A percentile compares a stretch with the other conserved stretches of the same genome.
Conservation (phyloP, 1,140 invertebrate genomes). For the Palaemon carinicauda region DNA sequence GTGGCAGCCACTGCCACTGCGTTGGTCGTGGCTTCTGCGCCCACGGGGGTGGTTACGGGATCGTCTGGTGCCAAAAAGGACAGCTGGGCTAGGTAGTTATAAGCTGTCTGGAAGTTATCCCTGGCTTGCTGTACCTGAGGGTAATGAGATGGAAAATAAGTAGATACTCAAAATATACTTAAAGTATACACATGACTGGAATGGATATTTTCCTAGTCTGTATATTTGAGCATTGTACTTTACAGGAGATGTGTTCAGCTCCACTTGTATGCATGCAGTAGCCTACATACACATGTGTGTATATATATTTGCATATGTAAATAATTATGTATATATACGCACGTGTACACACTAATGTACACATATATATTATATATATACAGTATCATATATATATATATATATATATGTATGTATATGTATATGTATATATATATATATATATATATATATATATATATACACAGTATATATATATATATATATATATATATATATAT, state of each 20-base stretch:
- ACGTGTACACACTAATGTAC: background rate
- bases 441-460: background rate
- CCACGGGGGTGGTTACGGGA: background rate
- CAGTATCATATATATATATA: background rate
- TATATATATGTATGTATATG: background rate
- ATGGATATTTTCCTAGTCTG: background rate
- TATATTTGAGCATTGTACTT: no score
- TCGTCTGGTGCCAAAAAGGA: conserved; percentile 15
- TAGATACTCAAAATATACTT: background rate
- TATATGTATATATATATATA: background rate
- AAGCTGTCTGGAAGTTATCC: conserved; percentile 17
- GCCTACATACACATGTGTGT: background rate
- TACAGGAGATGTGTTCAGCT: no score
- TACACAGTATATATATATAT: background rate
- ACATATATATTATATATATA: background rate
- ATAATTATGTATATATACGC: background rate
- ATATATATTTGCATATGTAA: background rate
- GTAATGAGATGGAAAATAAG: no score
- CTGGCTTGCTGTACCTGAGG: conserved; percentile 3
- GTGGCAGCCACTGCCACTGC: background rate
- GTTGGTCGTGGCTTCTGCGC: background rate
- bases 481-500: background rate
- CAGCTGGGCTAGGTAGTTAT: conserved; percentile 16
- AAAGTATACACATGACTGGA: background rate
- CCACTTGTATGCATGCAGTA: no score